Percentiles rank a stretch among this genome's conserved stretches.
Evolutionary conservation across 1,140 invertebrate genomes (phyloP).

Genomic region (Chrysomallon squamiferum): DNA sequence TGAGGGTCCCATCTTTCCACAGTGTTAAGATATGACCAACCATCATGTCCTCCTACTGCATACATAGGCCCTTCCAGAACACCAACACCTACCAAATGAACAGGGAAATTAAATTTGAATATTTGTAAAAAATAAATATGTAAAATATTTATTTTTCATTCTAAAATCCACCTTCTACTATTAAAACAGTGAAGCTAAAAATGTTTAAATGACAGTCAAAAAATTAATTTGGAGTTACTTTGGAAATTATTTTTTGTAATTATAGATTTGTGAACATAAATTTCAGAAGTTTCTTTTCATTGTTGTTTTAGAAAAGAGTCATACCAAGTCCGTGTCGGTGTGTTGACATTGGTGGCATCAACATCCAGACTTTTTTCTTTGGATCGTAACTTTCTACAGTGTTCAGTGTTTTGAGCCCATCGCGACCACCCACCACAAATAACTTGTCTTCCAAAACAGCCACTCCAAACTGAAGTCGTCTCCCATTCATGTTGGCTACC

Average conservation of each 20-base stretch:
- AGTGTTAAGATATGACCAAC: constrained; percentile 92
- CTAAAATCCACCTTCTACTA: too few relatives aligned
- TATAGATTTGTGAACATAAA: too few relatives aligned
- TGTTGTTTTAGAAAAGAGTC: constrained; percentile 7
- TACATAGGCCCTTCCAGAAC: constrained; percentile 88
- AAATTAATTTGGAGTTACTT: too few relatives aligned
- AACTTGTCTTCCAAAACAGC: constrained; percentile 85
- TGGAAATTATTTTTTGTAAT: too few relatives aligned
- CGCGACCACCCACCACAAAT: constrained; percentile 85
- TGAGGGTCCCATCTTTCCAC: constrained; percentile 91
- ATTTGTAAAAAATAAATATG: too few relatives aligned
- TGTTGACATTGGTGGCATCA: constrained; percentile 87
- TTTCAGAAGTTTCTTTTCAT: too few relatives aligned
- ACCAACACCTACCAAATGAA: constrained; percentile 76
- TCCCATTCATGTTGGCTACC: constrained; percentile 80
- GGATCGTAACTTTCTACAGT: constrained; percentile 86
- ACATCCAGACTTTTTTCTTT: constrained; percentile 78
- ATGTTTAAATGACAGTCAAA: constrained; percentile 5
- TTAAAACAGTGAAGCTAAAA: background rate
- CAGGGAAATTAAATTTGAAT: too few relatives aligned
- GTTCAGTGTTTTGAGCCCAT: constrained; percentile 92
- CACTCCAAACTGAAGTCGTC: constrained; percentile 85
- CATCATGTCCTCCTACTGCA: constrained; percentile 93
- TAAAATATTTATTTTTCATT: too few relatives aligned
- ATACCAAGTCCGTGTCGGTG: constrained; percentile 83